Conservation (phyloP, 2,113 vertebrate species). For the Oreochromis aureus region DNA sequence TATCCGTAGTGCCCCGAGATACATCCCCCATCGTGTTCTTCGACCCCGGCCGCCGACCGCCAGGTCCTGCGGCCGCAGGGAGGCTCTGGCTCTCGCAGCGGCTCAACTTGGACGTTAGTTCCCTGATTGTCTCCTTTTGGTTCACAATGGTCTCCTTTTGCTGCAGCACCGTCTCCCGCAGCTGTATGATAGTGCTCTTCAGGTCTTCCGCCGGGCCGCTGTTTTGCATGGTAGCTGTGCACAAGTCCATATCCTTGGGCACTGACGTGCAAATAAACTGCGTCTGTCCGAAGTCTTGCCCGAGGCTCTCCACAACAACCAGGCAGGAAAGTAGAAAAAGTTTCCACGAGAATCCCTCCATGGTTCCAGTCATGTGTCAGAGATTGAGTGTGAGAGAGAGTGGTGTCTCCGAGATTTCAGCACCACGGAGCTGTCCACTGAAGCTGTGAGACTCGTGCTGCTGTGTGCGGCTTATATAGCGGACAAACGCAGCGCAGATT, state of each 20-base stretch:
- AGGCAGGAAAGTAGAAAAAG: conserved; percentile 71
- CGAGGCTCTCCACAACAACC: conserved; percentile 57
- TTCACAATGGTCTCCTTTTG: conserved; percentile 96
- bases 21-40: conserved; percentile 95
- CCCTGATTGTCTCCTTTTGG: conserved; percentile 93
- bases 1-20: conserved; percentile 88
- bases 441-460: conserved; percentile 24
- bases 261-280: conserved; percentile 97
- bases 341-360: conserved; percentile 71
- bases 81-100: conserved; percentile 89
- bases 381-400: not conserved
- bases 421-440: conserved; percentile 67
- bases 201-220: conserved; percentile 87
- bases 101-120: conserved; percentile 90
- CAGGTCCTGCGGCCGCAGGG: conserved; percentile 75
- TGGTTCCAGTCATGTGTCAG: conserved; percentile 10
- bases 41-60: conserved; percentile 69
- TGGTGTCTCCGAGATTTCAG: conserved; percentile 9
- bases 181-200: conserved; percentile 86
- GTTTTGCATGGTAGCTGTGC: conserved; percentile 84
- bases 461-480: conserved; percentile 67
- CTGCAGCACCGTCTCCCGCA: conserved; percentile 93
- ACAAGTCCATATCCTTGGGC: conserved; percentile 94
- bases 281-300: conserved; percentile 85
- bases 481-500: conserved; percentile 33